phyloP scores from a whole-genome alignment of 1,140 invertebrate species.

The Reticulitermes speratus region DNA sequence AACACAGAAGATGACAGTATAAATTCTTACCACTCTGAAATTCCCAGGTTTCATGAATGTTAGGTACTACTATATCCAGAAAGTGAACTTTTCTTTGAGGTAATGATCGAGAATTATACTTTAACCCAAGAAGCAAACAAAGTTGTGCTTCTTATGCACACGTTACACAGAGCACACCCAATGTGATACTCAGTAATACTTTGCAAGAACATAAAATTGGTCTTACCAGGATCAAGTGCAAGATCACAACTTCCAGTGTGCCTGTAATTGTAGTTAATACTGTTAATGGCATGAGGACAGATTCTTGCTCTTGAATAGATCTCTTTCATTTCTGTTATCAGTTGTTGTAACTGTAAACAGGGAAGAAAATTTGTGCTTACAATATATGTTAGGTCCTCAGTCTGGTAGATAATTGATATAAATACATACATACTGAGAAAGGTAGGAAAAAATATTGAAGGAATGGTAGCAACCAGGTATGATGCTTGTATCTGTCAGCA shows the following conservation, averaged over 20 bases:
- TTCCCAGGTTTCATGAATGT: too few species aligned
- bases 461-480: too few species aligned
- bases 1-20: too few species aligned
- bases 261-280: constrained; percentile 60
- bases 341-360: constrained; percentile 61
- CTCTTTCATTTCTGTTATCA: constrained; percentile 80
- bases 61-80: too few species aligned
- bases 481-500: too few species aligned
- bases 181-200: too few species aligned
- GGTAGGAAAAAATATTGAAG: neutral
- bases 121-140: too few species aligned
- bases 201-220: neutral
- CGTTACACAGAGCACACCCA: too few species aligned
- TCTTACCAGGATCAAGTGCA: neutral
- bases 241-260: constrained; percentile 61
- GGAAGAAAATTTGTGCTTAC: constrained; percentile 23
- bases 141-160: too few species aligned
- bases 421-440: neutral
- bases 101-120: too few species aligned
- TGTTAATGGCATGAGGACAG: constrained; percentile 62
- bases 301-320: constrained; percentile 69
- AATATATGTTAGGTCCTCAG: neutral
- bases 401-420: neutral
- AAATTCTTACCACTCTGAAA: too few species aligned
- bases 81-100: too few species aligned